Percentiles rank a stretch among this genome's conserved stretches.
phyloP scores from a whole-genome alignment of 2,888 invertebrate genomes.

The Chydorus sphaericus region DNA sequence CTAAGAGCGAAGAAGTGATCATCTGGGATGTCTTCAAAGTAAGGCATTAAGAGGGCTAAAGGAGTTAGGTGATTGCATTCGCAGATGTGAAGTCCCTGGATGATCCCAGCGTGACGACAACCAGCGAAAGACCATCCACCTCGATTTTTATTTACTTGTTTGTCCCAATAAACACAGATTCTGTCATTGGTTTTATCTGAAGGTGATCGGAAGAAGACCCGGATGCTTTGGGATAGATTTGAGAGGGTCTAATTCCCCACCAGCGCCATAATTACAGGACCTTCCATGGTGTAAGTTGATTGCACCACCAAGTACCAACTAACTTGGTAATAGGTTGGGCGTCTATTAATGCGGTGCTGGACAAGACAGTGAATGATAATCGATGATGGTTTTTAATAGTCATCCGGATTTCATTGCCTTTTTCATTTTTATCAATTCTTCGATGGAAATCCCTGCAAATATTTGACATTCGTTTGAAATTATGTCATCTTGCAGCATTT shows the following conservation, averaged over 20 bases:
- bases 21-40: not conserved
- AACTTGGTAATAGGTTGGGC: not conserved
- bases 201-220: not conserved
- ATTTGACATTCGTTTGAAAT: not conserved
- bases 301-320: too few species aligned
- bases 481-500: not conserved
- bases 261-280: not conserved
- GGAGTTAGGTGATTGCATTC: conserved; percentile 9
- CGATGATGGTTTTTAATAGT: not conserved
- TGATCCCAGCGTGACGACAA: not conserved
- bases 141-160: not conserved
- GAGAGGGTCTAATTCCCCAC: not conserved
- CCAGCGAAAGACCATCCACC: conserved; percentile 5
- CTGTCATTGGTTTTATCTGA: not conserved
- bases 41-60: not conserved
- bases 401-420: not conserved
- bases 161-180: conserved; percentile 5
- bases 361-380: not conserved
- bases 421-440: not conserved
- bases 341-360: not conserved
- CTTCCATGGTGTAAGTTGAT: not conserved
- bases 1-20: conserved; percentile 31
- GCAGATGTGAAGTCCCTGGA: not conserved
- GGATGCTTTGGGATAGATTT: not conserved
- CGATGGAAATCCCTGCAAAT: not conserved